Percentiles rank a stretch among this genome's conserved stretches.
These are phyloP conservation scores for Mico argentatus DNA, from an alignment of 2,797 vertebrate species.

Conservation along the genomic window DNA sequence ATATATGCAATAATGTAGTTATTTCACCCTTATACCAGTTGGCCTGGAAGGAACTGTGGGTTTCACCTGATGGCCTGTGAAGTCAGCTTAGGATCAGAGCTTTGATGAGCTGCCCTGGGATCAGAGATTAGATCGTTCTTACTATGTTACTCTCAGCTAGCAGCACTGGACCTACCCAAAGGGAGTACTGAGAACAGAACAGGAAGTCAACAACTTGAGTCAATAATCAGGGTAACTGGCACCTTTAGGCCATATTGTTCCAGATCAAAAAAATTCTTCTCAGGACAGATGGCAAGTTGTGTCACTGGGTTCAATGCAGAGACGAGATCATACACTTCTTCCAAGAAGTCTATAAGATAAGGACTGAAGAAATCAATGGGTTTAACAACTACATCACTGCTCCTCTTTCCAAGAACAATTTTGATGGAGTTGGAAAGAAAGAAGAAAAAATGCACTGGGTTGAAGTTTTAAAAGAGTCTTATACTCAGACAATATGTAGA, in stretches of 20 bases:
- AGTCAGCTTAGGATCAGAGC: background rate
- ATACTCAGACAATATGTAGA: background rate
- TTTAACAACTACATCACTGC: background rate
- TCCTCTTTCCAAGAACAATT: conserved; percentile 31
- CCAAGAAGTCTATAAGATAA: background rate
- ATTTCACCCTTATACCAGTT: background rate
- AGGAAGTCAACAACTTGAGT: background rate
- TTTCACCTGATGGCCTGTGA: background rate
- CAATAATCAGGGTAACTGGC: background rate
- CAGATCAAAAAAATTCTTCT: background rate
- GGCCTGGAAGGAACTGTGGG: background rate
- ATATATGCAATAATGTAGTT: background rate
- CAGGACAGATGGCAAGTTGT: background rate
- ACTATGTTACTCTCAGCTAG: background rate
- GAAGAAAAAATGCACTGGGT: background rate
- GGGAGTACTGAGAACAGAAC: background rate
- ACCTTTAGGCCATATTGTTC: background rate
- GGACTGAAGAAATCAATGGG: background rate
- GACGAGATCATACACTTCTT: background rate
- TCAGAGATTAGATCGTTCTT: background rate
- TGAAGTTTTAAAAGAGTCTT: background rate
- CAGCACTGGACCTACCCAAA: background rate
- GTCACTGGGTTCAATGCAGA: background rate
- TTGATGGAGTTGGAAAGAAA: background rate
- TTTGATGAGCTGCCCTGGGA: background rate